These are phyloP conservation scores for Drosophila kikkawai DNA, from an alignment of 1,140 invertebrate species.

Conservation along the genomic window DNA sequence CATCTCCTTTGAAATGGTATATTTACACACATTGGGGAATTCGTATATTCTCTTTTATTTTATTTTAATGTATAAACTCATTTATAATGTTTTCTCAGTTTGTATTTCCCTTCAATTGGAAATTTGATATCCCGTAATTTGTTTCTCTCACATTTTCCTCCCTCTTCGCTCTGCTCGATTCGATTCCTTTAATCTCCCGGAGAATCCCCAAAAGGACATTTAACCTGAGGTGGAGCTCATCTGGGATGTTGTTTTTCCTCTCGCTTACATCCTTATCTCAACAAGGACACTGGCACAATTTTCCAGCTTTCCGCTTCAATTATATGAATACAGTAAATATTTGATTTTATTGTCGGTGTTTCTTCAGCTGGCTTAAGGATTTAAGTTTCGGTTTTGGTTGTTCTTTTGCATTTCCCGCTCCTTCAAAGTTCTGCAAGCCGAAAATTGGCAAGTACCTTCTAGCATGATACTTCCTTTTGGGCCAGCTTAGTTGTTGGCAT, in stretches of 20 bases:
- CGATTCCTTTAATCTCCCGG: constrained; percentile 40
- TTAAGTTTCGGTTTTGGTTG: constrained; percentile 1
- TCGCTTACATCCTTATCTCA: constrained; percentile 25
- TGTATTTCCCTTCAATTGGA: constrained; percentile 19
- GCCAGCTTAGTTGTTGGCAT: constrained; percentile 43
- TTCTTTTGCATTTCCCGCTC: constrained; percentile 16
- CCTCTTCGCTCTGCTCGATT: neutral
- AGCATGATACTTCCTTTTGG: constrained; percentile 3
- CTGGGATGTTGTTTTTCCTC: constrained; percentile 28
- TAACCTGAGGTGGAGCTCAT: constrained; percentile 22
- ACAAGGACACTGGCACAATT: constrained; percentile 26
- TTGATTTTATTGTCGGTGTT: constrained; percentile 48
- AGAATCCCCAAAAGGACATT: constrained; percentile 21
- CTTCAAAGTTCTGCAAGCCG: neutral
- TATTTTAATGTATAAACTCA: constrained; percentile 1
- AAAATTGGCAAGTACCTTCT: constrained; percentile 20
- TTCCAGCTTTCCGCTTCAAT: constrained; percentile 40
- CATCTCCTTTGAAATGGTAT: constrained; percentile 21
- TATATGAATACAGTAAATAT: constrained; percentile 50
- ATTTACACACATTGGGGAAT: neutral
- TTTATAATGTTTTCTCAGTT: constrained; percentile 14
- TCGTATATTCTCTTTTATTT: constrained; percentile 11
- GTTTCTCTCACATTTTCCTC: constrained; percentile 13
- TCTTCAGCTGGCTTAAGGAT: constrained; percentile 15
- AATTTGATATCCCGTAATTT: constrained; percentile 33